These are phyloP conservation scores for Achatina immaculata DNA, from an alignment of 1,140 invertebrate genomes.

Conservation along the genomic window DNA sequence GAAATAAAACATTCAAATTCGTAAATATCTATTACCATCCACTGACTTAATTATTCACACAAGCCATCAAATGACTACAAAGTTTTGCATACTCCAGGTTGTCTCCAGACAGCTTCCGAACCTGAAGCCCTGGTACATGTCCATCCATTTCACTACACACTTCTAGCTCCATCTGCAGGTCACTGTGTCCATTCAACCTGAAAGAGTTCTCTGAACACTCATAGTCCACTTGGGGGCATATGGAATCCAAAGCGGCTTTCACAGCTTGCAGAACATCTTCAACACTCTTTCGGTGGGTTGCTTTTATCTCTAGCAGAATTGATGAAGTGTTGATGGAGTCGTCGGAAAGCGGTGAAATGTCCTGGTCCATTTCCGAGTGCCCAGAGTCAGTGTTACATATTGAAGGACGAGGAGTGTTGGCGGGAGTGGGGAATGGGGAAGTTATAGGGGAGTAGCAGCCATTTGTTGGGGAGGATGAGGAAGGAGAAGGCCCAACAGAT, in stretches of 20 bases:
- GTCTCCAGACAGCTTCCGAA: constrained; percentile 91
- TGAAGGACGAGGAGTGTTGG: constrained; percentile 22
- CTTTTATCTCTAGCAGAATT: constrained; percentile 43
- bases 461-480: constrained; percentile 26
- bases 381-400: constrained; percentile 20
- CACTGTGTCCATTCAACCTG: constrained; percentile 80
- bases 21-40: neutral
- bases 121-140: constrained; percentile 83
- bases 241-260: constrained; percentile 84
- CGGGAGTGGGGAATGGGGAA: constrained; percentile 21
- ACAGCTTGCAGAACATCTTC: constrained; percentile 84
- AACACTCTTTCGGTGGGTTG: constrained; percentile 53
- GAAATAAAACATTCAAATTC: neutral
- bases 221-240: constrained; percentile 76
- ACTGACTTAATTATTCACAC: constrained; percentile 74
- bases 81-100: constrained; percentile 90
- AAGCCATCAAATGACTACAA: constrained; percentile 90
- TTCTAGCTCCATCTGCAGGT: constrained; percentile 88
- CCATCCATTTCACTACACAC: constrained; percentile 75
- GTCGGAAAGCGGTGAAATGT: neutral
- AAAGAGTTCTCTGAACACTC: constrained; percentile 70
- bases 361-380: constrained; percentile 17
- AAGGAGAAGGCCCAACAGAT: constrained; percentile 28
- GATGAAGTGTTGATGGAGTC: constrained; percentile 28
- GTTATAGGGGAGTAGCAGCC: constrained; percentile 29